Percentiles rank a stretch among this genome's conserved stretches.
phyloP scores from a whole-genome alignment of 1,140 invertebrate genomes.

The Elymnias hypermnestra region DNA sequence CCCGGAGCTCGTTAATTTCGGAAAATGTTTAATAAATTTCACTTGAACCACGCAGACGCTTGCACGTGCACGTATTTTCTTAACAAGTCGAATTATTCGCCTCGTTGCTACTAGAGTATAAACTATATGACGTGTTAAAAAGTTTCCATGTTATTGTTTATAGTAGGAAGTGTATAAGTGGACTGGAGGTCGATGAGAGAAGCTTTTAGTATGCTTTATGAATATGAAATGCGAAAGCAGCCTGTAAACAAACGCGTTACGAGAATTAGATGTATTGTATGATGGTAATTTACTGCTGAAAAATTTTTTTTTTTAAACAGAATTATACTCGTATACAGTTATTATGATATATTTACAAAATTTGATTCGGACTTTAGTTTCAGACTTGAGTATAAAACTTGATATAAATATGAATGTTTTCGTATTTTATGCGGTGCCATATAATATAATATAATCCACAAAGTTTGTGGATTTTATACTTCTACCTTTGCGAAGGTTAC shows the following conservation, averaged over 20 bases:
- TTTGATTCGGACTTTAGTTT: too few species aligned
- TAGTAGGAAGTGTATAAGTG: constrained; percentile 54
- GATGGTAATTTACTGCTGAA: too few species aligned
- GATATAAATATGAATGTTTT: too few species aligned
- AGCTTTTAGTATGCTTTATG: constrained; percentile 53
- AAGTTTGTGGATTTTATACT: too few species aligned
- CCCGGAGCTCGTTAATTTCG: constrained; percentile 12
- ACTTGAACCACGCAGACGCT: constrained; percentile 45
- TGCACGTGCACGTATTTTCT: constrained; percentile 64
- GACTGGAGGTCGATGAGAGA: constrained; percentile 51
- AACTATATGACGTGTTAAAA: constrained; percentile 66
- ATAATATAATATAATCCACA: too few species aligned
- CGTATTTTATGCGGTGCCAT: too few species aligned
- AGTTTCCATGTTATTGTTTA: constrained; percentile 71
- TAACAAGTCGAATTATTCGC: constrained; percentile 69
- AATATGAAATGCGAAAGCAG: constrained; percentile 11
- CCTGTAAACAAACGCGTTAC: constrained; percentile 10
- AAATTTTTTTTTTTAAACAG: too few species aligned
- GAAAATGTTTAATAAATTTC: constrained; percentile 24
- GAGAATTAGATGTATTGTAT: constrained; percentile 1
- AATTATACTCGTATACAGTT: too few species aligned
- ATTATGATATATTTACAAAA: too few species aligned
- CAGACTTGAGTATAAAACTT: too few species aligned
- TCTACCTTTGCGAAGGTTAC: too few species aligned
- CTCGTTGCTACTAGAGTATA: constrained; percentile 47